Evolutionary conservation across 2,113 vertebrate species (phyloP), one percentile per base, ranked within the genome.

Genomic region (Ailurus styani): DNA sequence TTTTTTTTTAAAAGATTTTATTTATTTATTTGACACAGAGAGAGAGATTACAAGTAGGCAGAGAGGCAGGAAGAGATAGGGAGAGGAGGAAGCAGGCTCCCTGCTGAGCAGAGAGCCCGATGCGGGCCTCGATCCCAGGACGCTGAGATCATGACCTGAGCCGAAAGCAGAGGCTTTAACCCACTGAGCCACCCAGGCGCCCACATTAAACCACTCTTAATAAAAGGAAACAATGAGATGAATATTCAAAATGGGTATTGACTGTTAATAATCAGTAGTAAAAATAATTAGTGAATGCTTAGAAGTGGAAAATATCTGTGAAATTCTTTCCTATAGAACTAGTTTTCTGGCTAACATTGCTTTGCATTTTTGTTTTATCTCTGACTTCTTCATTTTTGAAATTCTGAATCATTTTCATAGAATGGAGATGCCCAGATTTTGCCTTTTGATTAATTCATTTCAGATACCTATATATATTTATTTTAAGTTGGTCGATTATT

Each of bases 391-490:
- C 15, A 68, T 94, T 94, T 94, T 81, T 88, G 42, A 89, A 93
- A 68, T 75, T 96, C 93, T 96, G 57, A 91, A 87, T 93, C 37
- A 79, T 93, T 91, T 92, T 97, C n/a, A 45, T n/a, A 50, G 90
- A 93, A 31, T 55, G 87, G 27, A 57, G 25, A 55, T 77, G 20
- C 47, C 20, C 17, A 86, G 60, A 66, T 93, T 72, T 84, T 97
- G 3, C 18, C 57, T 34, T 96, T 98, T 89, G 66, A 62, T 95
- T 70, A 91, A 86, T 68, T 34, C 54, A 96, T 13, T 52, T 87
- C 31, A 34, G 47, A 52, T 91, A 40, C 29, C 29, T 31, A 83
- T 78, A 47, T 42, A 31, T 75, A 62, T 81, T 94, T 90, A 57
- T 40, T 60, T 89, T 78, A 87, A 85, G 12, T 92, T 92, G 66